A percentile compares a stretch with the other conserved stretches of the same genome.
Conservation (phyloP, 2,113 vertebrate species). For the Sorex fumeus region DNA sequence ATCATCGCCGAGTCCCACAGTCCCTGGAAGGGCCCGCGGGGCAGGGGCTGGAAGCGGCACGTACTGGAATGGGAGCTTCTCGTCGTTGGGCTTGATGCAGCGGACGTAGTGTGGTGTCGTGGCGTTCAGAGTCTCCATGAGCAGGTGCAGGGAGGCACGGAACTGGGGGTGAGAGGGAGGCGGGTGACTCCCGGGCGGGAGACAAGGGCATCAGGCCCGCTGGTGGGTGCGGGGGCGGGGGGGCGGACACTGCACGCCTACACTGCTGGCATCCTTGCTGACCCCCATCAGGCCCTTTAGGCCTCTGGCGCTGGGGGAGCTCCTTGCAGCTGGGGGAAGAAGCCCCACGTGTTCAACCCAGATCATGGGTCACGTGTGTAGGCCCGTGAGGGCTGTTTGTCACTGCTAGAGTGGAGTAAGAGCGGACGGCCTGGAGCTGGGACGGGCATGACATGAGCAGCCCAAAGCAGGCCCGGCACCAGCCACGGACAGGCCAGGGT, state of each 20-base stretch:
- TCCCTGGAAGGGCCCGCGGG: fast-evolving
- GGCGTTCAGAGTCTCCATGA: conserved; percentile 97
- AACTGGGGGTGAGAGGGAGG: conserved; percentile 89
- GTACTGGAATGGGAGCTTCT: conserved; percentile 95
- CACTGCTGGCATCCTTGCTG: neutral
- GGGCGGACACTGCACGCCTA: too few species aligned
- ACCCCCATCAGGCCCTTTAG: neutral
- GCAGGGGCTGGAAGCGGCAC: conserved; percentile 55
- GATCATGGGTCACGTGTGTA: neutral
- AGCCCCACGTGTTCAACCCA: neutral
- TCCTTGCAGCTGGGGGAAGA: neutral
- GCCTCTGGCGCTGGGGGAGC: neutral
- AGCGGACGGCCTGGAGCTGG: neutral
- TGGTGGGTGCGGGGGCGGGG: neutral
- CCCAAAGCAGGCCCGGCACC: neutral
- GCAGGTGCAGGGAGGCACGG: conserved; percentile 94
- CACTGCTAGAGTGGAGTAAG: neutral
- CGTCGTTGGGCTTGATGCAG: conserved; percentile 97
- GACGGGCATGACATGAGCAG: fast-evolving
- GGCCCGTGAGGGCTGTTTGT: fast-evolving
- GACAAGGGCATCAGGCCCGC: too few species aligned
- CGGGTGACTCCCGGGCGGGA: neutral
- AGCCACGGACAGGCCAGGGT: neutral
- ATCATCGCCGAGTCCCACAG: too few species aligned
- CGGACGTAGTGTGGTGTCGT: conserved; percentile 98